Conservation (phyloP, 2,888 invertebrate species). For the Mechanitis mazaeus region DNA sequence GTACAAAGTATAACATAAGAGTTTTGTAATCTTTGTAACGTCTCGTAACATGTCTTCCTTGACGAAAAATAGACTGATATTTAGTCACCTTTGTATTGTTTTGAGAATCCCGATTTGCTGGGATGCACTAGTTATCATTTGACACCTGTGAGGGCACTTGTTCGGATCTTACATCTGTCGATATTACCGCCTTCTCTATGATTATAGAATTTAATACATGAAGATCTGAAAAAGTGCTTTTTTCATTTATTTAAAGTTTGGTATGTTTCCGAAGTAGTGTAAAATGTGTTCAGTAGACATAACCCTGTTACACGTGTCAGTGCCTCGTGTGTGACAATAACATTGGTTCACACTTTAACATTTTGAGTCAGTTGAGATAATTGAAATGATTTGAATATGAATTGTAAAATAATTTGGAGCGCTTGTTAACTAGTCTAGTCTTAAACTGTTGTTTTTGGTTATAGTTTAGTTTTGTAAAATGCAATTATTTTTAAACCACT, state of each 20-base stretch:
- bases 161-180: slow-evolving; percentile 45
- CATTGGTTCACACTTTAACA: slow-evolving; percentile 43
- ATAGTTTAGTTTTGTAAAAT: slow-evolving; percentile 26
- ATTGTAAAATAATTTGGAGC: slow-evolving; percentile 20
- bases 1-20: slow-evolving; percentile 66
- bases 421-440: slow-evolving; percentile 39
- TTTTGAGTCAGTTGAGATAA: slow-evolving; percentile 6
- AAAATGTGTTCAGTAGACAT: slow-evolving; percentile 60
- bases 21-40: slow-evolving; percentile 51
- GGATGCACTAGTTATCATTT: slow-evolving; percentile 70
- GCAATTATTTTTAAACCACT: slow-evolving; percentile 16
- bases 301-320: slow-evolving; percentile 57
- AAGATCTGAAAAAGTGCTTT: slow-evolving; percentile 66
- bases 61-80: slow-evolving; percentile 62
- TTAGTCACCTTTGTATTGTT: slow-evolving; percentile 49
- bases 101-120: slow-evolving; percentile 55
- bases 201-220: slow-evolving; percentile 15
- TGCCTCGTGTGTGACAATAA: slow-evolving; percentile 72
- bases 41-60: slow-evolving; percentile 60
- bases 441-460: slow-evolving; percentile 26
- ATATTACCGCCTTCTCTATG: slow-evolving; percentile 25
- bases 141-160: slow-evolving; percentile 59
- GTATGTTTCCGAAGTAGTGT: slow-evolving; percentile 24
- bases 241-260: slow-evolving; percentile 36
- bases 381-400: slow-evolving; percentile 7